Conservation (phyloP, 2,113 vertebrate genomes). For the Psephotus haematonotus region DNA sequence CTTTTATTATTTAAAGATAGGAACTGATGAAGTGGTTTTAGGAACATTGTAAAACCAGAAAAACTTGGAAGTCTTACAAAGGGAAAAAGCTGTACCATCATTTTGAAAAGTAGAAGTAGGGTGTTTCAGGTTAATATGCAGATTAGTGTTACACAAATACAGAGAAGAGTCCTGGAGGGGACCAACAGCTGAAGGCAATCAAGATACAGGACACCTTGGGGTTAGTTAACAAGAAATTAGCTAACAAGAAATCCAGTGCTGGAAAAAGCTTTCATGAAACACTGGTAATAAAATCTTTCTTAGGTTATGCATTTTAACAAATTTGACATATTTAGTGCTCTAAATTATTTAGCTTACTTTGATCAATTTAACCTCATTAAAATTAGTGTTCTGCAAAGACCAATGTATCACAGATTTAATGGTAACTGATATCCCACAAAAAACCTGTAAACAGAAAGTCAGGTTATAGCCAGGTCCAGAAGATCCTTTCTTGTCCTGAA, state of each 20-base stretch:
- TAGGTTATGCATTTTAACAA: background rate
- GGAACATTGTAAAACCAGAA: background rate
- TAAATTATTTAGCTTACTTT: conserved; percentile 6
- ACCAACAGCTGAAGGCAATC: background rate
- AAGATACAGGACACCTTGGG: background rate
- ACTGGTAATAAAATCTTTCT: background rate
- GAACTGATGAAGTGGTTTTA: background rate
- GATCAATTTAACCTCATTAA: conserved; percentile 25
- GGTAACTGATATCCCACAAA: background rate
- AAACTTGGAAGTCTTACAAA: background rate
- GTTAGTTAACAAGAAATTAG: background rate
- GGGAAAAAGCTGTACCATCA: background rate
- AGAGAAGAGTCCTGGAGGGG: background rate
- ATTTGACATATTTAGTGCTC: background rate
- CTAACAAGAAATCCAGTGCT: background rate
- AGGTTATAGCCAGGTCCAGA: background rate
- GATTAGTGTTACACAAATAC: background rate
- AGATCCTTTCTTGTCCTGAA: background rate
- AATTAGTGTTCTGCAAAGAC: background rate
- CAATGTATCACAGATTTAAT: background rate
- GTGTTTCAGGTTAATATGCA: background rate
- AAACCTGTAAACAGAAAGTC: background rate
- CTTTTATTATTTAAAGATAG: background rate
- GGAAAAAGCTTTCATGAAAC: background rate
- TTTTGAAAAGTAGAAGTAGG: background rate